Percentiles rank a stretch among this genome's conserved stretches.
Conservation (phyloP, 1,140 invertebrate genomes). For the Hermetia illucens region DNA sequence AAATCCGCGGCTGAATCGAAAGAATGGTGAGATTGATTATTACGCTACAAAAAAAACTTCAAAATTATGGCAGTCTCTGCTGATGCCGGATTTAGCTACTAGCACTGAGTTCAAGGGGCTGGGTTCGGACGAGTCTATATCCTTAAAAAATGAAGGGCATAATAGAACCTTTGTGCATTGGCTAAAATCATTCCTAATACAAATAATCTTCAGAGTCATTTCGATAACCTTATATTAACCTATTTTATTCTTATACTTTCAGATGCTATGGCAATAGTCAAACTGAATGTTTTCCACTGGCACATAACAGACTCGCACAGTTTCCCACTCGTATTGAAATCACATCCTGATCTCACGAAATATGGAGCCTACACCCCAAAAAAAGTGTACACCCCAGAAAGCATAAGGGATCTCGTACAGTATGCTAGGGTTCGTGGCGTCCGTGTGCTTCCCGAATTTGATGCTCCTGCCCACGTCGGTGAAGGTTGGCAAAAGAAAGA, state of each 20-base stretch:
- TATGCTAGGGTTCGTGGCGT: slow-evolving; percentile 61
- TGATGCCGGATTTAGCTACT: too few species aligned
- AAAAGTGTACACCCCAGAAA: slow-evolving; percentile 42
- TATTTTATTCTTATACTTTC: slow-evolving; percentile 3
- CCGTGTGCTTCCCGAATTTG: slow-evolving; percentile 68
- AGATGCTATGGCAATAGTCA: slow-evolving; percentile 67
- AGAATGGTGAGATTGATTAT: too few species aligned
- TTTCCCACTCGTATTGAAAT: slow-evolving; percentile 60
- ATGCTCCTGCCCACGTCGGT: slow-evolving; percentile 75
- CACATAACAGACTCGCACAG: slow-evolving; percentile 82
- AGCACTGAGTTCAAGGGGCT: too few species aligned
- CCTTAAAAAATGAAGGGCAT: too few species aligned
- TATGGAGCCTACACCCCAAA: slow-evolving; percentile 54
- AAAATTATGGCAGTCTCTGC: too few species aligned
- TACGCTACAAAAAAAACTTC: too few species aligned
- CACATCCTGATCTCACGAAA: slow-evolving; percentile 48
- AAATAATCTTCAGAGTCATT: too few species aligned
- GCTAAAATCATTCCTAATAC: too few species aligned
- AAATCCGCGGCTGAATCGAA: too few species aligned
- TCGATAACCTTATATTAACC: too few species aligned
- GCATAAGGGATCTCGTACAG: slow-evolving; percentile 44
- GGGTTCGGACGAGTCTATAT: too few species aligned
- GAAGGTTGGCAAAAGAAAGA: slow-evolving; percentile 70
- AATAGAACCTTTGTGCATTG: too few species aligned
- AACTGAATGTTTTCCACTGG: slow-evolving; percentile 79